A percentile compares a stretch with the other conserved stretches of the same genome.
Evolutionary conservation across 2,888 invertebrate genomes (phyloP).

Genomic region (Ethmia dodecea): DNA sequence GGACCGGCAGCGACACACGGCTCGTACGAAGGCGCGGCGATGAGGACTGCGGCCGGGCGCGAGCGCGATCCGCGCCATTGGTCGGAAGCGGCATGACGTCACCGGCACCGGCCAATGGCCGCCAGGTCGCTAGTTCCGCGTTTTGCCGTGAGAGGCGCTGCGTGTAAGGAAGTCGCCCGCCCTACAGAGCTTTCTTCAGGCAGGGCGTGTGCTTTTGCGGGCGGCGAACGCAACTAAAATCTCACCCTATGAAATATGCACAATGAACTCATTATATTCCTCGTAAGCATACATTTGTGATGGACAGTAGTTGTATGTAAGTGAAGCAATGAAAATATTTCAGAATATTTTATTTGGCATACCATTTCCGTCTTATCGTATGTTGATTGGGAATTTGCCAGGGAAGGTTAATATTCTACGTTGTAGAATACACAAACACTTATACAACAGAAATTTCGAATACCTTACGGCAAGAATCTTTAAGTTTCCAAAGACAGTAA

Average conservation of each 20-base stretch:
- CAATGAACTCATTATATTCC: constrained; percentile 21
- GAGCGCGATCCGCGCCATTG: constrained; percentile 60
- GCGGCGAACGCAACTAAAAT: constrained; percentile 44
- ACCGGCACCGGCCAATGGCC: constrained; percentile 52
- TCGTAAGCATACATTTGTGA: constrained; percentile 16
- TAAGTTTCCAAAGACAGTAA: too few relatives aligned
- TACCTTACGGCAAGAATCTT: neutral
- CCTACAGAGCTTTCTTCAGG: constrained; percentile 69
- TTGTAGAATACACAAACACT: constrained; percentile 28
- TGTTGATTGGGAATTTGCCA: constrained; percentile 35
- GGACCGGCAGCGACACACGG: constrained; percentile 60
- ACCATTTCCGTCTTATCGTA: constrained; percentile 4
- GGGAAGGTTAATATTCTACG: constrained; percentile 40
- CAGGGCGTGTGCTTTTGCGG: constrained; percentile 70
- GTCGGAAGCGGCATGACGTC: constrained; percentile 61
- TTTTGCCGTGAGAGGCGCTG: constrained; percentile 51
- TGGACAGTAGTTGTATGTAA: constrained; percentile 12
- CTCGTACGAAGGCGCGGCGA: constrained; percentile 72
- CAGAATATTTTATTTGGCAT: constrained; percentile 8
- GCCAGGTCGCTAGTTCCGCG: constrained; percentile 34
- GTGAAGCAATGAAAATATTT: constrained; percentile 10
- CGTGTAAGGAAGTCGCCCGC: constrained; percentile 63
- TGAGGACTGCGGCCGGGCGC: constrained; percentile 70
- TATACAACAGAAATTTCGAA: neutral
- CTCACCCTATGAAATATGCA: constrained; percentile 37